Evolutionary conservation across 2,888 invertebrate species (phyloP).

Genomic region (Unio pictorum): DNA sequence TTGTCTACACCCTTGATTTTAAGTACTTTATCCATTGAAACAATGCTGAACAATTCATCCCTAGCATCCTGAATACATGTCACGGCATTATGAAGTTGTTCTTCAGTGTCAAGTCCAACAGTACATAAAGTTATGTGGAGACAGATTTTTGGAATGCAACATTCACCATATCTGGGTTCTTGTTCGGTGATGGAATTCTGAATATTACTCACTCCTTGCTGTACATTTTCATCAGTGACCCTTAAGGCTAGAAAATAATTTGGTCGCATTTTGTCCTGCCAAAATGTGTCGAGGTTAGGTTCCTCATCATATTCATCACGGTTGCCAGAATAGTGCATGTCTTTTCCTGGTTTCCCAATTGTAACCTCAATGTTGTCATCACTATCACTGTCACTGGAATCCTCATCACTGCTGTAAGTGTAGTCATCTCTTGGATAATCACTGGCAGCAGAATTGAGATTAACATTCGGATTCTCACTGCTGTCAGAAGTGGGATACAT

Average conservation of each 20-base stretch:
- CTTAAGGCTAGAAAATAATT: conserved; percentile 71
- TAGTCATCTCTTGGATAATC: conserved; percentile 13
- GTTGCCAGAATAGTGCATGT: conserved; percentile 10
- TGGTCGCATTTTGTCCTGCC: conserved; percentile 65
- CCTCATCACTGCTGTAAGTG: conserved; percentile 24
- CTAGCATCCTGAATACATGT: conserved; percentile 47
- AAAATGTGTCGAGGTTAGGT: conserved; percentile 30
- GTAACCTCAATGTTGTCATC: conserved; percentile 56
- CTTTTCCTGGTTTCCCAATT: conserved; percentile 28
- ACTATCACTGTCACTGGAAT: conserved; percentile 29
- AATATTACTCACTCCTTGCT: conserved; percentile 52
- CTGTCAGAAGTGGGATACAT: background rate
- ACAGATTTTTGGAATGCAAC: conserved; percentile 62
- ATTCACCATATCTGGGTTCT: conserved; percentile 64
- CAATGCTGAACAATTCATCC: conserved; percentile 43
- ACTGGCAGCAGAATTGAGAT: no score
- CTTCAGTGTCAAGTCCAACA: conserved; percentile 66
- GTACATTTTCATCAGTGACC: conserved; percentile 61
- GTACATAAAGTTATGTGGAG: conserved; percentile 71
- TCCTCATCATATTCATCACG: conserved; percentile 25
- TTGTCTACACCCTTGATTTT: conserved; percentile 63
- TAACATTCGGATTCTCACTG: background rate
- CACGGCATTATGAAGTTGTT: conserved; percentile 56
- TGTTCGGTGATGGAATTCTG: conserved; percentile 65
- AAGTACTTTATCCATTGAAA: conserved; percentile 48